Base-by-base conservation (phyloP, 2,113 vertebrate genomes). In the Neofelis nebulosa region DNA sequence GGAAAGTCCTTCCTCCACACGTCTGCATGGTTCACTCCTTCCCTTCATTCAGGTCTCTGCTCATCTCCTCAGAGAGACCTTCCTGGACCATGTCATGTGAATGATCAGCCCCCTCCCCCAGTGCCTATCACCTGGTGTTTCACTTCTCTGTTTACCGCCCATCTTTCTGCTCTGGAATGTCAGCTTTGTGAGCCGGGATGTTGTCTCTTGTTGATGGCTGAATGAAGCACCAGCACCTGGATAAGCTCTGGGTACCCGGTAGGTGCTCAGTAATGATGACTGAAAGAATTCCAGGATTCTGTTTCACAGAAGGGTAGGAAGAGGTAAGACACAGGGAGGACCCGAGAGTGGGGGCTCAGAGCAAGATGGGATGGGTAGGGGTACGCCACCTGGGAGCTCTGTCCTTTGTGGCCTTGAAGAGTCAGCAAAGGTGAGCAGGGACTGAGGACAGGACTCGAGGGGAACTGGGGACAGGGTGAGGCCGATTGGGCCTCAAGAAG, bases 91-190 rank as follows among this genome's bases (percentile, higher is more conserved):
- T 16, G 7, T 12, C 5, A 2, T 12, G 61, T 21, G 29, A 27
- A 9, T 5, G 21, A 19, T 4, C 65, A 3, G 6, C 19, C 36
- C 25, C 31, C 21, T 16, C 66, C 19, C 52, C 12, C 6, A 5
- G 12, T 0, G 0, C 13, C 25, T 57, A 3, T 7, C 45, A 48
- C 31, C 68, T 19, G 9, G 45, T 0, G 2, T 16, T 2, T 2
- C 61, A 21, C 21, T 18, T 38, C 36, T 71, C 78, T 87, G 57
- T 84, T 50, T 65, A 21, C 8, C 0, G 1, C 2, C 78, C 12
- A 0, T 33, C 10, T 5, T 16, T 80, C 61, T 4, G 1, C 63
- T n/a, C 76, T 14, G n/a, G 18, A 66, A 21, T 16, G 31, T 66
- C 91, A 66, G 41, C 29, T 55, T 45, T 1, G 0, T 3, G 36